These are phyloP conservation scores for Coregonus suidteri DNA, from an alignment of 2,797 vertebrate genomes.

Conservation along the genomic window DNA sequence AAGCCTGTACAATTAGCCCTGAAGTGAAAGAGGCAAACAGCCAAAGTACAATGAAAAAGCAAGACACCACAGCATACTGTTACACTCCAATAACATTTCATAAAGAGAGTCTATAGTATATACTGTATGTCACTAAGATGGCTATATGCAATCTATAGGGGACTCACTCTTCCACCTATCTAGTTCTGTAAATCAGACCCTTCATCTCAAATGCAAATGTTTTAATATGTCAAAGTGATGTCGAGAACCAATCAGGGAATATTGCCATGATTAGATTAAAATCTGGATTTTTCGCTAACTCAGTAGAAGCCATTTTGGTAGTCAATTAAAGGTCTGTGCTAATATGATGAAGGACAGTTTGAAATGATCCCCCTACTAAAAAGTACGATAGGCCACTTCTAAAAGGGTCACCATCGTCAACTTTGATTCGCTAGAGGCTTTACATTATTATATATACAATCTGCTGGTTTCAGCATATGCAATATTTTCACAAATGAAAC, in stretches of 20 bases:
- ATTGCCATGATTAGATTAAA: slow-evolving; percentile 76
- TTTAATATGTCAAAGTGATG: slow-evolving; percentile 72
- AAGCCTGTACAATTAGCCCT: slow-evolving; percentile 32
- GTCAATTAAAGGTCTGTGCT: slow-evolving; percentile 78
- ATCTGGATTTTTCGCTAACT: slow-evolving; percentile 71
- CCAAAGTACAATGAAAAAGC: slow-evolving; percentile 28
- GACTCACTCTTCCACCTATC: slow-evolving; percentile 21
- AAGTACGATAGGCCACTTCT: slow-evolving; percentile 73
- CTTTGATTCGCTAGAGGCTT: slow-evolving; percentile 63
- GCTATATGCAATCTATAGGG: not conserved
- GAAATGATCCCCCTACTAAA: slow-evolving; percentile 60
- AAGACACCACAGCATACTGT: slow-evolving; percentile 31
- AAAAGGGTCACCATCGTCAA: slow-evolving; percentile 75
- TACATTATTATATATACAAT: slow-evolving; percentile 63
- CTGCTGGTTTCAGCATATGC: slow-evolving; percentile 73
- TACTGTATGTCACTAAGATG: slow-evolving; percentile 25
- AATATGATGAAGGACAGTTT: slow-evolving; percentile 77
- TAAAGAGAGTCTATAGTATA: slow-evolving; percentile 5
- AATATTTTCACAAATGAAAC: slow-evolving; percentile 71
- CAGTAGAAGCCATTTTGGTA: slow-evolving; percentile 72
- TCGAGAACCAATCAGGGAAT: slow-evolving; percentile 68
- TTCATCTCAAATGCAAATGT: slow-evolving; percentile 64
- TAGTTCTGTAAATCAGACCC: slow-evolving; percentile 39
- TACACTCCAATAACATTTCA: slow-evolving; percentile 11
- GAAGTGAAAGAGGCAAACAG: slow-evolving; percentile 19